A percentile compares a stretch with the other conserved stretches of the same genome.
These are phyloP conservation scores for Theonella swinhoei DNA, from an alignment of 37 sponge, comb jelly and placozoan species.

Conservation along the genomic window DNA sequence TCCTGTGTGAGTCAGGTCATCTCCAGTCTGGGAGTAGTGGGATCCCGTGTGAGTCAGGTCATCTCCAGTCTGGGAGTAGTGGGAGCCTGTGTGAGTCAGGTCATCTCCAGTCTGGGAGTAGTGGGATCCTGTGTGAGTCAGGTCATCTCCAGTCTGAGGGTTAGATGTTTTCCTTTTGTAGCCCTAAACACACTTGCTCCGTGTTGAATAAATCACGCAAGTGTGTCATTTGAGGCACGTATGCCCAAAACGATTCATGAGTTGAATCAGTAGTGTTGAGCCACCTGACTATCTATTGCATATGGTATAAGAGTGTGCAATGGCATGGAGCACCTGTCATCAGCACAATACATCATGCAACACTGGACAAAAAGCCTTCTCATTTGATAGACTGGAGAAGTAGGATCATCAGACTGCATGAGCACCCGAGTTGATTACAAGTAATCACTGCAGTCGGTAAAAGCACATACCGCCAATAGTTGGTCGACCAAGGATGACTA, in stretches of 20 bases:
- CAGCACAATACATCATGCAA: not conserved
- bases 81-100: too few species aligned
- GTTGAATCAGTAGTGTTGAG: not conserved
- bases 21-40: too few species aligned
- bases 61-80: too few species aligned
- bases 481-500: too few species aligned
- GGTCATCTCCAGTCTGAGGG: too few species aligned
- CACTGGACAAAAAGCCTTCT: slow-evolving; percentile 2
- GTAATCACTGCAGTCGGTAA: too few species aligned
- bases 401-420: not conserved
- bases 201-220: slow-evolving; percentile 21
- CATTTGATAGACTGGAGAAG: not conserved
- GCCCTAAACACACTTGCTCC: not conserved
- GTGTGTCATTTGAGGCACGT: slow-evolving; percentile 19
- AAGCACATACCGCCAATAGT: too few species aligned
- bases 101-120: too few species aligned
- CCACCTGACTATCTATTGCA: slow-evolving; percentile 21
- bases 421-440: too few species aligned
- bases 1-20: too few species aligned
- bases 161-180: not conserved
- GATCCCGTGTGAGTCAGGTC: too few species aligned
- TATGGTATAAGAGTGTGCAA: slow-evolving; percentile 21
- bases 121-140: too few species aligned
- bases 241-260: slow-evolving; percentile 9
- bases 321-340: slow-evolving; percentile 25